Percentiles rank a stretch among this genome's conserved stretches.
phyloP scores from a whole-genome alignment of 1,140 invertebrate genomes.

The Bombus sylvicola region DNA sequence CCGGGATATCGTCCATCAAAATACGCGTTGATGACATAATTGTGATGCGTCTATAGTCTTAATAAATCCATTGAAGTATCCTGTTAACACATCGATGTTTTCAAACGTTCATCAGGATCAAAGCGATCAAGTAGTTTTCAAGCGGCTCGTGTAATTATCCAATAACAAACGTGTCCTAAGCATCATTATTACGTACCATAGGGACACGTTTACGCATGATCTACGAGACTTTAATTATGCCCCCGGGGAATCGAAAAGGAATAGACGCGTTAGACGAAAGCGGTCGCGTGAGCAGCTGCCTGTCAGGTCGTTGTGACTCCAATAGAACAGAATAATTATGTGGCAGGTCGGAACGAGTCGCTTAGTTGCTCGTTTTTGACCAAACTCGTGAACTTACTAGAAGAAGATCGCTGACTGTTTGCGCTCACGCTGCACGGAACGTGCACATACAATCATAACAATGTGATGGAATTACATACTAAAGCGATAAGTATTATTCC shows the following conservation, averaged over 20 bases:
- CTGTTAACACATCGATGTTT: not conserved
- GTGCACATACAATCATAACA: not conserved
- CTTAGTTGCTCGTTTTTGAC: not conserved
- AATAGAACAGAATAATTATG: conserved; percentile 49
- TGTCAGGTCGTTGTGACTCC: conserved; percentile 32
- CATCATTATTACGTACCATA: conserved; percentile 27
- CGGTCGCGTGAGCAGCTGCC: not conserved
- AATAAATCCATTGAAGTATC: not conserved
- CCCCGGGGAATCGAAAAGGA: not conserved
- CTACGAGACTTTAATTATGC: conserved; percentile 48
- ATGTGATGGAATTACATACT: not conserved
- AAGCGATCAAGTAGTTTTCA: not conserved
- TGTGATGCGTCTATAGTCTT: not conserved
- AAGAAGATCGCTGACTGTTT: not conserved
- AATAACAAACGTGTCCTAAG: not conserved
- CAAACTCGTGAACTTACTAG: not conserved
- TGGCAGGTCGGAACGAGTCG: not conserved
- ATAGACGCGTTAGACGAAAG: conserved; percentile 18
- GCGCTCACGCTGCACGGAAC: not conserved
- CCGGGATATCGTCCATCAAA: too few relatives aligned
- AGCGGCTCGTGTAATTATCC: conserved; percentile 6
- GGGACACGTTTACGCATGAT: conserved; percentile 23
- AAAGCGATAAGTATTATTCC: not conserved
- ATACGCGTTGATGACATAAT: not conserved
- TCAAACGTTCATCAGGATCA: not conserved